These are phyloP conservation scores for Callinectes sapidus DNA, from an alignment of 2,888 invertebrate genomes.

Conservation along the genomic window DNA sequence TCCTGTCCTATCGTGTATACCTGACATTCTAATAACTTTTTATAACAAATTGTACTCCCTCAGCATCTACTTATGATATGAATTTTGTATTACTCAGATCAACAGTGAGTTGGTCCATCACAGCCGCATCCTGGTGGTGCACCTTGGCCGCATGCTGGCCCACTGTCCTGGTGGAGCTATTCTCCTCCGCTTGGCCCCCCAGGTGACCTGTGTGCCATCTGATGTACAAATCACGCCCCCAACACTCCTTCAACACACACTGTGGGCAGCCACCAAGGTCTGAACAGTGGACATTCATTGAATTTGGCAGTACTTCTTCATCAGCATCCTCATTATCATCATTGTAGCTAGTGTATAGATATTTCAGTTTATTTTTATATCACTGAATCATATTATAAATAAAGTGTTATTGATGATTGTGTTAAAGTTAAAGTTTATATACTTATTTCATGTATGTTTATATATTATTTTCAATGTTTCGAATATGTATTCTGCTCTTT, in stretches of 20 bases:
- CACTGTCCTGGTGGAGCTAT: slow-evolving; percentile 66
- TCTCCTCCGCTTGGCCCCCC: slow-evolving; percentile 47
- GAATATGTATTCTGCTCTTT: no score
- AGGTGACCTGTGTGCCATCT: slow-evolving; percentile 40
- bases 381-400: no score
- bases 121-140: slow-evolving; percentile 62
- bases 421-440: no score
- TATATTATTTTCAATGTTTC: no score
- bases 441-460: no score
- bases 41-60: not conserved
- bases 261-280: slow-evolving; percentile 67
- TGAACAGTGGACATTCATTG: not conserved
- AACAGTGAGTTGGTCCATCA: slow-evolving; percentile 54
- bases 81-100: slow-evolving; percentile 30
- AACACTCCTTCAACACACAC: slow-evolving; percentile 60
- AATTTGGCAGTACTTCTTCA: not conserved
- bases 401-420: no score
- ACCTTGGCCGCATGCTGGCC: slow-evolving; percentile 53
- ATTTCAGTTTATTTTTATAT: no score
- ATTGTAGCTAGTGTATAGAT: not conserved
- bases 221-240: slow-evolving; percentile 48
- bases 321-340: not conserved
- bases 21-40: not conserved
- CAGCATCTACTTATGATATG: not conserved
- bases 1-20: not conserved